Conservation (phyloP, 2,113 vertebrate genomes). For the Synchiropus splendidus region DNA sequence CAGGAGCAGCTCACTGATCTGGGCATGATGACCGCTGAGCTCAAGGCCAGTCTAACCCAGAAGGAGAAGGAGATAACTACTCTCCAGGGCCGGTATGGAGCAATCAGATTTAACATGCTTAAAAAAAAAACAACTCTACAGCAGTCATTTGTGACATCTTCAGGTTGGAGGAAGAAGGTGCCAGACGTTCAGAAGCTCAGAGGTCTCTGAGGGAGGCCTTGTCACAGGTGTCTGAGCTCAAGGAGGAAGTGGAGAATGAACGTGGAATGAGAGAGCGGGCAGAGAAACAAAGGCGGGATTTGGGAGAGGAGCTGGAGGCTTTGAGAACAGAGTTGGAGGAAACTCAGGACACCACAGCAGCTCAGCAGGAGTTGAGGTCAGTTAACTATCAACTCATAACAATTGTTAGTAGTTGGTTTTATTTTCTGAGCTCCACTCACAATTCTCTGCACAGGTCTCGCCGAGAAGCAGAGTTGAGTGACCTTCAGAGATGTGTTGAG, state of each 20-base stretch:
- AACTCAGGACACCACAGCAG: conserved; percentile 82
- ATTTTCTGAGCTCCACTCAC: not conserved
- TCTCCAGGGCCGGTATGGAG: conserved; percentile 68
- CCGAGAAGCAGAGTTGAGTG: conserved; percentile 77
- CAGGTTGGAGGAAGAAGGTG: conserved; percentile 78
- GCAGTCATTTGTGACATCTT: not conserved
- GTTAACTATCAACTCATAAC: no score
- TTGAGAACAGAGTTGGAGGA: conserved; percentile 83
- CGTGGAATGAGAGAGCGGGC: conserved; percentile 75
- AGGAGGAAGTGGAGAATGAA: conserved; percentile 84
- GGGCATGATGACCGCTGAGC: conserved; percentile 69
- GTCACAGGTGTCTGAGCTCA: conserved; percentile 78
- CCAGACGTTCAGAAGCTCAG: conserved; percentile 69
- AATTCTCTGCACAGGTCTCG: conserved; percentile 66
- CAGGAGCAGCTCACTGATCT: conserved; percentile 82
- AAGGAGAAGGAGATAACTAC: conserved; percentile 84
- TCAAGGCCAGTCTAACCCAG: conserved; percentile 70
- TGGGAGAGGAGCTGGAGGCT: conserved; percentile 84
- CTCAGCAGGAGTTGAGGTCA: conserved; percentile 84
- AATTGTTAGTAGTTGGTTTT: not conserved
- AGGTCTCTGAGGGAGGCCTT: conserved; percentile 75
- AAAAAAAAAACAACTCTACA: not conserved
- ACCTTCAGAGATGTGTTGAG: conserved; percentile 79
- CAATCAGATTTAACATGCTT: not conserved
- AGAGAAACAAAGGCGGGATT: conserved; percentile 81